Evolutionary conservation across 2,888 invertebrate species (phyloP).

Genomic region (Stenodera caucasica): DNA sequence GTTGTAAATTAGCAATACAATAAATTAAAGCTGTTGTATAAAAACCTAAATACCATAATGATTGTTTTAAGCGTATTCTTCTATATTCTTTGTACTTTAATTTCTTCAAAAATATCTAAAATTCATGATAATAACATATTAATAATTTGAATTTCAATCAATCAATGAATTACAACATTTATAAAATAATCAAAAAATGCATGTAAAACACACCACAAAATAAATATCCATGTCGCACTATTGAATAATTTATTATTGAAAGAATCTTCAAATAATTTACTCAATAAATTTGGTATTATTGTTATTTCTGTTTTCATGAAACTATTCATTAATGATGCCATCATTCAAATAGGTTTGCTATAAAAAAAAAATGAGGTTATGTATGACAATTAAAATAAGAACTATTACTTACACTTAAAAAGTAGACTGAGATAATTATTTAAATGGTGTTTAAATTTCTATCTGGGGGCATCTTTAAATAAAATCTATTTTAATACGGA

Average conservation of each 20-base stretch:
- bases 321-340: constrained; percentile 39
- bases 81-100: constrained; percentile 45
- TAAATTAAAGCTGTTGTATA: constrained; percentile 44
- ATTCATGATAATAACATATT: constrained; percentile 13
- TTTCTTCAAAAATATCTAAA: constrained; percentile 45
- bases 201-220: constrained; percentile 47
- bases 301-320: constrained; percentile 50
- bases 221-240: constrained; percentile 49
- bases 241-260: constrained; percentile 51
- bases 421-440: not conserved
- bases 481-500: too few species aligned
- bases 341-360: constrained; percentile 14
- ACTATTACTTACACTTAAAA: too few species aligned
- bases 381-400: not conserved
- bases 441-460: too few species aligned
- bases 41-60: constrained; percentile 49
- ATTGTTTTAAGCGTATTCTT: constrained; percentile 41
- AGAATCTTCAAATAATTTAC: constrained; percentile 45
- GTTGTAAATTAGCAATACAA: constrained; percentile 42
- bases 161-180: constrained; percentile 40
- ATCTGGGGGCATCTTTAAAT: too few species aligned
- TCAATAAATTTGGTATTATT: constrained; percentile 45
- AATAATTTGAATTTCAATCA: not conserved
- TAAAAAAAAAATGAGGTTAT: not conserved
- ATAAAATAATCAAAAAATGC: constrained; percentile 44